Conservation (phyloP, 2,888 invertebrate genomes). For the Scaptomyza cyrtandrae region DNA sequence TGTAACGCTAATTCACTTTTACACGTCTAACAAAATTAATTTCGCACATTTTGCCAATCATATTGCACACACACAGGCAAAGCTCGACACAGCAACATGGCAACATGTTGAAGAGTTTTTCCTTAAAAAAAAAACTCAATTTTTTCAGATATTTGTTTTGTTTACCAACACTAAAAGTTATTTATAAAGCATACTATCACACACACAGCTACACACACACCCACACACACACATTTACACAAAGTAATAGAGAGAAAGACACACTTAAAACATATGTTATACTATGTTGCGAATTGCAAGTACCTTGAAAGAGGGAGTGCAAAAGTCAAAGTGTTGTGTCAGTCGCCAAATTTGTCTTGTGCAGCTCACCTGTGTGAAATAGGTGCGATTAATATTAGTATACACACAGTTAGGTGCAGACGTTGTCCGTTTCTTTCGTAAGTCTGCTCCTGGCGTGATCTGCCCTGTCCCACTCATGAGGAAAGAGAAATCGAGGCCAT, state of each 20-base stretch:
- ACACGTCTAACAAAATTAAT: conserved; percentile 73
- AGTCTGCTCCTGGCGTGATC: background rate
- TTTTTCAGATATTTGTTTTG: too few species aligned
- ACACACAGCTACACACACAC: too few species aligned
- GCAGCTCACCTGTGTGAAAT: conserved; percentile 11
- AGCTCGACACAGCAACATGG: background rate
- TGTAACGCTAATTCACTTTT: conserved; percentile 70
- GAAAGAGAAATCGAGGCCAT: conserved; percentile 44
- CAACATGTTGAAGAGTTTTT: background rate
- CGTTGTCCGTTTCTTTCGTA: conserved; percentile 10
- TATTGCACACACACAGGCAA: background rate
- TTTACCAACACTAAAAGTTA: too few species aligned
- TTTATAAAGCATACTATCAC: too few species aligned
- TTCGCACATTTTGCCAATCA: conserved; percentile 70
- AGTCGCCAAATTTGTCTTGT: conserved; percentile 38
- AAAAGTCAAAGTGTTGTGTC: conserved; percentile 32
- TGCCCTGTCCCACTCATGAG: conserved; percentile 16
- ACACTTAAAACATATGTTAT: background rate
- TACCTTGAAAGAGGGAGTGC: conserved; percentile 6
- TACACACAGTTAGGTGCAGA: conserved; percentile 30
- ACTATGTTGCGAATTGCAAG: too few species aligned
- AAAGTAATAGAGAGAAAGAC: background rate
- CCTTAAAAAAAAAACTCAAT: too few species aligned
- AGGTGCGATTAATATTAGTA: conserved; percentile 48
- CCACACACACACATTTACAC: background rate